Percentiles rank a stretch among this genome's conserved stretches.
Evolutionary conservation across 2,113 vertebrate genomes (phyloP).

Genomic region (Tautogolabrus adspersus): DNA sequence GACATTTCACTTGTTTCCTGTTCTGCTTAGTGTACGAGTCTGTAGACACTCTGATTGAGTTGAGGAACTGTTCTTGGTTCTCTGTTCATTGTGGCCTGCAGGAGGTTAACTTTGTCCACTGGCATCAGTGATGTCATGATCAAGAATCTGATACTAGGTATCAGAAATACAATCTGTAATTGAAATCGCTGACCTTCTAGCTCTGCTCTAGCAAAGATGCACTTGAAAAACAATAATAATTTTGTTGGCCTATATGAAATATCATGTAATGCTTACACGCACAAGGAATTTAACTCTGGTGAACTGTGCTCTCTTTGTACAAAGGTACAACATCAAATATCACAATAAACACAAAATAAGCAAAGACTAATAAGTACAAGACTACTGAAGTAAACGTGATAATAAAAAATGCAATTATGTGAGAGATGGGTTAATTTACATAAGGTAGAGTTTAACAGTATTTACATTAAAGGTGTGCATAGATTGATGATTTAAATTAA

Average conservation of each 20-base stretch:
- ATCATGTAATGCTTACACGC: slow-evolving; percentile 24
- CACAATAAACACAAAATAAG: no score
- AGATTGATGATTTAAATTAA: no score
- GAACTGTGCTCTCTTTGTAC: no score
- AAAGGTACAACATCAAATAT: no score
- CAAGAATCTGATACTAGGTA: slow-evolving; percentile 74
- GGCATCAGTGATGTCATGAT: slow-evolving; percentile 68
- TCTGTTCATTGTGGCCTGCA: slow-evolving; percentile 34
- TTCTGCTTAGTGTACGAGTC: background rate
- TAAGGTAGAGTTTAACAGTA: no score
- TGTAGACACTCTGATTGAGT: slow-evolving; percentile 16
- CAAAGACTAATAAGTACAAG: no score
- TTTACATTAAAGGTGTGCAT: no score
- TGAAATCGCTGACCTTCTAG: slow-evolving; percentile 81
- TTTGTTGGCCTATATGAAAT: slow-evolving; percentile 49
- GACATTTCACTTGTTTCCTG: background rate
- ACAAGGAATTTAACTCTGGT: no score
- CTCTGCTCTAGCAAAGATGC: slow-evolving; percentile 65
- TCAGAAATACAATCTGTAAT: slow-evolving; percentile 81
- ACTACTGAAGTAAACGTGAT: no score
- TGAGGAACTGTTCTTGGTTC: slow-evolving; percentile 23
- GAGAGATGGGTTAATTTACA: no score
- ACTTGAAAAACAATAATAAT: slow-evolving; percentile 69
- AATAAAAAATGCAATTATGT: no score
- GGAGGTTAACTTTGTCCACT: slow-evolving; percentile 64